A percentile compares a stretch with the other conserved stretches of the same genome.
Conservation (phyloP, 2,888 invertebrate species). For the Cheilosia variabilis region DNA sequence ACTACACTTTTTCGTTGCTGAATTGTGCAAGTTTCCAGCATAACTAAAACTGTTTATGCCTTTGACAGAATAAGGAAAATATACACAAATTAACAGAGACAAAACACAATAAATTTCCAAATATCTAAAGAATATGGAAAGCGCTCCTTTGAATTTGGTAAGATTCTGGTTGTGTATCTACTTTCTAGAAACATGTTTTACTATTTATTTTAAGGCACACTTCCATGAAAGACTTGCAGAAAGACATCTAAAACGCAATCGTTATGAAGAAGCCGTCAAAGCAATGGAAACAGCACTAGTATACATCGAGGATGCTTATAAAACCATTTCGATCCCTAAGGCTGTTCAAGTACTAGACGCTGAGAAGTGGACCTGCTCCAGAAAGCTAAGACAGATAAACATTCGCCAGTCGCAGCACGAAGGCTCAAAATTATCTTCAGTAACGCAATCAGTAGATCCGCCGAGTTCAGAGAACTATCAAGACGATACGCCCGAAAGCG, state of each 20-base stretch:
- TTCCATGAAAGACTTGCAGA: slow-evolving; percentile 83
- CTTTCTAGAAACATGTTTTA: not conserved
- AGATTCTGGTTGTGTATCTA: slow-evolving; percentile 21
- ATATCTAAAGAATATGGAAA: slow-evolving; percentile 78
- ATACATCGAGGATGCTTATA: slow-evolving; percentile 81
- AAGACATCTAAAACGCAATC: slow-evolving; percentile 80
- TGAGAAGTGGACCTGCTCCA: slow-evolving; percentile 80
- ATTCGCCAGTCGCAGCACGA: slow-evolving; percentile 81
- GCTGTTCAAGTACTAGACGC: slow-evolving; percentile 81
- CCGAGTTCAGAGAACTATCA: slow-evolving; percentile 7
- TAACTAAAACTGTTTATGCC: too few species aligned
- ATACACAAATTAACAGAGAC: not conserved
- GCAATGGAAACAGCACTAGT: slow-evolving; percentile 81
- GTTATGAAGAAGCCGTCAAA: slow-evolving; percentile 82
- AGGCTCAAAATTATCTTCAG: slow-evolving; percentile 79
- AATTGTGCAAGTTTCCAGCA: too few species aligned
- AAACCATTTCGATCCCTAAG: slow-evolving; percentile 79
- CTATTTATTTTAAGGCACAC: slow-evolving; percentile 79
- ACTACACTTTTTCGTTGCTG: too few species aligned
- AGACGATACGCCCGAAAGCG: slow-evolving; percentile 73
- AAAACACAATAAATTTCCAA: not conserved
- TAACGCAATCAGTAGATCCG: slow-evolving; percentile 76
- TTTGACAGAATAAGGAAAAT: slow-evolving; percentile 1
- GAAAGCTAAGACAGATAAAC: slow-evolving; percentile 81
- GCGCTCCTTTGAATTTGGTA: slow-evolving; percentile 82